These are phyloP conservation scores for Chondrilla cf. caribensis DNA, from an alignment of 37 sponge, comb jelly and placozoan genomes.

Conservation along the genomic window DNA sequence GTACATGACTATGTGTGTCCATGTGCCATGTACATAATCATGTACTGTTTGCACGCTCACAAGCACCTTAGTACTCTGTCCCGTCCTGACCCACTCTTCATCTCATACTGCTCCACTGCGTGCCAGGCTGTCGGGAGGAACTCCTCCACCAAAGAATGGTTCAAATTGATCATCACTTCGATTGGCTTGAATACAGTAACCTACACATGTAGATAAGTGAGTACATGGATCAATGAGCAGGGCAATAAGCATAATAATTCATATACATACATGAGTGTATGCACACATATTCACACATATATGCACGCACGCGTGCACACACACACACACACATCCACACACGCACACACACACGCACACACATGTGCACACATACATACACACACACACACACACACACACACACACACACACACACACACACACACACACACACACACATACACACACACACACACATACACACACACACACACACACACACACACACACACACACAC, in stretches of 20 bases:
- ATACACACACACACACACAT: neutral
- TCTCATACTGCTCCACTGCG: conserved; percentile 1
- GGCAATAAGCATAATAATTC: neutral
- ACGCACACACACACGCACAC: neutral
- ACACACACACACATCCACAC: neutral
- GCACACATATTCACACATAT: neutral
- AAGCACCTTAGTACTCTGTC: conserved; percentile 11
- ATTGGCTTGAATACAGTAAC: neutral
- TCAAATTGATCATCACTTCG: neutral
- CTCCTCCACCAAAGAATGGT: neutral
- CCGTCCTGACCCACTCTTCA: neutral
- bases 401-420: neutral
- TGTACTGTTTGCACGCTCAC: no score
- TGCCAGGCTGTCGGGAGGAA: conserved; percentile 12
- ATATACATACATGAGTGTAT: neutral
- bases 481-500: neutral
- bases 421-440: no score
- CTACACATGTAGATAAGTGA: neutral
- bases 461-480: neutral
- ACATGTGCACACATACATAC: neutral
- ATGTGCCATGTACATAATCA: no score
- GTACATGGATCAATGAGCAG: neutral
- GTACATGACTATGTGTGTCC: no score
- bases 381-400: neutral
- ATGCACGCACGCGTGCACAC: neutral